Conservation (phyloP, 35 echinoderm and acorn worm genomes). For the Lytechinus variegatus region DNA sequence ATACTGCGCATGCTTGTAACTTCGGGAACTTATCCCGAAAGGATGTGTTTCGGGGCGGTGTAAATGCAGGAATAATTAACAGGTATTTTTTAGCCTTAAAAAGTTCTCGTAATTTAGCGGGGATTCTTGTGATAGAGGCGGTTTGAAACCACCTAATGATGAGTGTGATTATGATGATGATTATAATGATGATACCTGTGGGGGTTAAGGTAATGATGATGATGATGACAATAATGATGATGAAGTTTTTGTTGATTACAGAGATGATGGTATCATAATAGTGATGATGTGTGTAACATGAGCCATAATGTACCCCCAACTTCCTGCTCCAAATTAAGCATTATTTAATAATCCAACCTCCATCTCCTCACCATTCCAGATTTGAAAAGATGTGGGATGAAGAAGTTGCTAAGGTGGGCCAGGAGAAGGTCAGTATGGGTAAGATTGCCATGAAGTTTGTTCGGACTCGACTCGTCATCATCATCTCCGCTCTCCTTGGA, state of each 20-base stretch:
- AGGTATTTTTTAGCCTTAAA: no score
- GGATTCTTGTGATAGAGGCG: no score
- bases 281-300: background rate
- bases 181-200: background rate
- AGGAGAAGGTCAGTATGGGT: constrained; percentile 72
- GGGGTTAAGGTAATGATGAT: background rate
- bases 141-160: no score
- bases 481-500: constrained; percentile 49
- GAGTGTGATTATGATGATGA: constrained; percentile 9
- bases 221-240: background rate
- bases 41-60: no score
- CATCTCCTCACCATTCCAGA: constrained; percentile 43
- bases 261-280: background rate
- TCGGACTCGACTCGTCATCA: constrained; percentile 72
- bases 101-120: no score
- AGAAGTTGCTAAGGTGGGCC: constrained; percentile 73
- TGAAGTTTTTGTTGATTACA: constrained; percentile 29
- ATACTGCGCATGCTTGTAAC: no score
- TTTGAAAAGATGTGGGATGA: constrained; percentile 83
- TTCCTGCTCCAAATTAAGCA: no score
- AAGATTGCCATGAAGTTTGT: constrained; percentile 67
- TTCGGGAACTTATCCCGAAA: no score
- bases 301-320: no score
- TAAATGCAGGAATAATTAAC: no score
- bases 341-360: no score